Percentiles rank a stretch among this genome's conserved stretches.
These are phyloP conservation scores for Coleophora flavipennella DNA, from an alignment of 2,888 invertebrate species.

Conservation along the genomic window DNA sequence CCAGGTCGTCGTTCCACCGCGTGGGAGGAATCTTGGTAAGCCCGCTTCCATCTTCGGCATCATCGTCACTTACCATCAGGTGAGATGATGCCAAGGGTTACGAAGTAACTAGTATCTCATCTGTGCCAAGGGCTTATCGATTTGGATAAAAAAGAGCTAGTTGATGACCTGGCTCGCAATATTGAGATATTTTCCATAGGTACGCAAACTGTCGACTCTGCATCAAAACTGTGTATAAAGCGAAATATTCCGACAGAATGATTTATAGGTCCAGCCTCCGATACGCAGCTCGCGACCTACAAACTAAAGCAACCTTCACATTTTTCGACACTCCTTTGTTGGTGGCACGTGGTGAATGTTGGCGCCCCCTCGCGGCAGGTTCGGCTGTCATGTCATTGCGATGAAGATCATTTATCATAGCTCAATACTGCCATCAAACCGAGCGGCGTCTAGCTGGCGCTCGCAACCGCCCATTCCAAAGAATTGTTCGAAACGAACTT, in stretches of 20 bases:
- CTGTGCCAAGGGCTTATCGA: too few relatives aligned
- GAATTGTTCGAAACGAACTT: slow-evolving; percentile 7
- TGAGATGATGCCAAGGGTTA: too few relatives aligned
- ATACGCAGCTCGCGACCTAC: slow-evolving; percentile 61
- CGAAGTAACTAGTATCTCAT: too few relatives aligned
- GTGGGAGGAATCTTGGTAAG: too few relatives aligned
- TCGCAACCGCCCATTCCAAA: slow-evolving; percentile 25
- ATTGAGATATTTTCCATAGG: slow-evolving; percentile 11
- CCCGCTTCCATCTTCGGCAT: too few relatives aligned
- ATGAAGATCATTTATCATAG: slow-evolving; percentile 61
- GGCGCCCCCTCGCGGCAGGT: slow-evolving; percentile 59
- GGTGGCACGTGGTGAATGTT: slow-evolving; percentile 52
- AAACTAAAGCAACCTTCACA: slow-evolving; percentile 67
- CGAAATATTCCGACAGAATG: slow-evolving; percentile 57
- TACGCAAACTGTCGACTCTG: slow-evolving; percentile 17
- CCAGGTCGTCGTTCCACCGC: too few relatives aligned
- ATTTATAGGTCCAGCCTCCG: slow-evolving; percentile 63
- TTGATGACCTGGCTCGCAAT: not conserved
- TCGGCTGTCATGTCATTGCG: slow-evolving; percentile 65
- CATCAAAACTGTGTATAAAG: slow-evolving; percentile 42
- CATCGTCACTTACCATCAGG: too few relatives aligned
- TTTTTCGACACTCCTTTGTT: slow-evolving; percentile 68
- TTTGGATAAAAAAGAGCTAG: too few relatives aligned
- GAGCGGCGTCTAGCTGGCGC: slow-evolving; percentile 63
- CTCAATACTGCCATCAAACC: slow-evolving; percentile 61